Base-by-base conservation (phyloP, 2,113 vertebrate genomes). In the Platanista minor region DNA sequence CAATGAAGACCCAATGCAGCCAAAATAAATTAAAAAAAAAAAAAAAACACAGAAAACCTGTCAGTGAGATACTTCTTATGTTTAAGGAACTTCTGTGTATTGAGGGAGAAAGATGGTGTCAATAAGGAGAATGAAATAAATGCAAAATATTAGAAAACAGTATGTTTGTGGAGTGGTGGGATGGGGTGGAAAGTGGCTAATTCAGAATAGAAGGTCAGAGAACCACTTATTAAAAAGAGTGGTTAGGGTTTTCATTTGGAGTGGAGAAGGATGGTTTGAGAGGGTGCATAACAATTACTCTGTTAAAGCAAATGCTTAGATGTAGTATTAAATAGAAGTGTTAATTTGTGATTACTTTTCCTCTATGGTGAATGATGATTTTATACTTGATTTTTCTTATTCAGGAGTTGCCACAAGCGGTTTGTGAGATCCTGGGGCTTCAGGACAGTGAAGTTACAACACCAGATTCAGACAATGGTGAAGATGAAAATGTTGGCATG, bases 361-460 rank as follows among this genome's bases (percentile, higher is more conserved):
- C 59, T 92, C 36, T n/a, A 0, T 88, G 71, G 43, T 83, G 49
- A 94, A 29, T 59, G 33, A n/a, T 87, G 43, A 10, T 94, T 81
- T 95, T 81, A 15, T 78, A 25, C 90, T 88, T 94, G 69, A 74
- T 91, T 96, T 96, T 96, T 94, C 17, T 39, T 93, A 78, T 97
- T 39, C 97, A 99, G 99, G 99, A 99, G 96, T 98, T 99, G 93
- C 99, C 99, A 94, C 99, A 98, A 96, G 98, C 99, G 57, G 98
- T 99, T 81, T 98, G 98, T 94, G 98, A 99, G 96, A 99, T 99
- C 88, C 97, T 99, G 97, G 99, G 99, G 31, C 98, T 99, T 49
- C 98, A 99, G 72, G 95, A 94, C 94, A 99, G 98, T 11, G 97
- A 98, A n/a, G 88, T 96, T 41, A 92, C 97, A 33, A 97, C 97